Conservation (phyloP, 2,797 vertebrate genomes). For the Pseudochromis fuscus region DNA sequence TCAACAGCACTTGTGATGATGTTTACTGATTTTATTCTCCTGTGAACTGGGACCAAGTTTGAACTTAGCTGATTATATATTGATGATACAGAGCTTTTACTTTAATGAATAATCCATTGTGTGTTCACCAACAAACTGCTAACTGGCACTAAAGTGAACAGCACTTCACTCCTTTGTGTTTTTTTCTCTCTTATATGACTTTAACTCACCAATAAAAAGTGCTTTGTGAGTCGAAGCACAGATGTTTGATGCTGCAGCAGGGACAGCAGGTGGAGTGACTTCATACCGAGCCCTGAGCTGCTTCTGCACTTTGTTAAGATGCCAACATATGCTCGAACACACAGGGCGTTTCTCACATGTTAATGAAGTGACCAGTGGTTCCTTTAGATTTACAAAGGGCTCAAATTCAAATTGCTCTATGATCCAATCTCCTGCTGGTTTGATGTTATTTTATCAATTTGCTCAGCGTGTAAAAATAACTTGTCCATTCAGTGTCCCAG, state of each 20-base stretch:
- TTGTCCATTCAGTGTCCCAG: slow-evolving; percentile 1
- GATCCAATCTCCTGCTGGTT: neutral
- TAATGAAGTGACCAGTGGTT: slow-evolving; percentile 15
- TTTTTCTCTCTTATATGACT: slow-evolving; percentile 40
- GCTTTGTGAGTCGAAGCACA: slow-evolving; percentile 52
- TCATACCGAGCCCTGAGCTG: slow-evolving; percentile 57
- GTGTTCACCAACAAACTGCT: slow-evolving; percentile 2
- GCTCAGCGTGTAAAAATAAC: neutral
- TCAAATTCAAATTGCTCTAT: neutral
- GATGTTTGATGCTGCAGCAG: slow-evolving; percentile 65
- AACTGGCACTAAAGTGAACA: neutral
- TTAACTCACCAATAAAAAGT: slow-evolving; percentile 35
- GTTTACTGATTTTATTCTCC: neutral
- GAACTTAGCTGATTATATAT: neutral
- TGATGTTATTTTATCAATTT: neutral
- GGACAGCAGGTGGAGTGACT: slow-evolving; percentile 59
- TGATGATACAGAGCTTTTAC: neutral
- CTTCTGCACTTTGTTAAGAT: slow-evolving; percentile 44
- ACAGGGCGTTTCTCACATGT: slow-evolving; percentile 11
- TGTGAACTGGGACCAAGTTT: neutral
- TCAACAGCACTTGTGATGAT: too few species aligned
- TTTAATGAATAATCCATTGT: neutral
- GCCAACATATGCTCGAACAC: slow-evolving; percentile 45
- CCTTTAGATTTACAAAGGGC: slow-evolving; percentile 8
- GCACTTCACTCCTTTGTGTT: neutral